Evolutionary conservation across 2,113 vertebrate species (phyloP), one percentile per base, ranked within the genome.

Genomic region (Albula goreensis): DNA sequence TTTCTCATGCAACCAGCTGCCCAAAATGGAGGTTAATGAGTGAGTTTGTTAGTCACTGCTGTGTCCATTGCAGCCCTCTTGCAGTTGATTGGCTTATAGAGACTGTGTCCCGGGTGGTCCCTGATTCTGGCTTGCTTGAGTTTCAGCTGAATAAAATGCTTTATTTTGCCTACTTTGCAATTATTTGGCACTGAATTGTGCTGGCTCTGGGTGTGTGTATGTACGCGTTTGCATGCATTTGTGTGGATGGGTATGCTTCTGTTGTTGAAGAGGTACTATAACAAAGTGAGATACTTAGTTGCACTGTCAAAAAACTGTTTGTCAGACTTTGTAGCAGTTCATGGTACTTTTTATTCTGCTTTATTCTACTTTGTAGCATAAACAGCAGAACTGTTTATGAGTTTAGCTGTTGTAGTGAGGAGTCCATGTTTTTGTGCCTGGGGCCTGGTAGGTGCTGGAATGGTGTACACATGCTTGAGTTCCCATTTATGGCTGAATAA

Each of bases 111-210:
- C 48, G 80, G 80, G 51, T 78, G 60, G 63, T 50, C 78, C 70
- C 66, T 50, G 77, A 60, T 85, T 66, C 60, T 83, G 74, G 87
- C 85, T 88, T 87, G 88, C 83, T 80, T 88, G 88, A 81, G 88
- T 87, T 86, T 78, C 88, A 80, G 91, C 86, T 89, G 82, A 85
- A 86, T 86, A 86, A 41, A 87, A 86, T 12, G 81, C 95, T 94
- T 93, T 95, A 95, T 95, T 93, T 95, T 94, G 94, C 91, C 93
- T 94, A 89, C 84, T 91, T 82, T 87, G 90, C 90, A 89, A 88
- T 88, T 91, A 90, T 88, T 91, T 92, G 86, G 88, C 86, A 86
- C 86, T 82, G 50, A 78, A 74, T 85, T 49, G 48, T 49, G 31
- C 82, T 84, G 31, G 82, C 22, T 85, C 41, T 70, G 70, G 53